Evolutionary conservation across 2,888 invertebrate species (phyloP), one percentile per base, ranked within the genome.

Genomic region (Mystacides longicornis): DNA sequence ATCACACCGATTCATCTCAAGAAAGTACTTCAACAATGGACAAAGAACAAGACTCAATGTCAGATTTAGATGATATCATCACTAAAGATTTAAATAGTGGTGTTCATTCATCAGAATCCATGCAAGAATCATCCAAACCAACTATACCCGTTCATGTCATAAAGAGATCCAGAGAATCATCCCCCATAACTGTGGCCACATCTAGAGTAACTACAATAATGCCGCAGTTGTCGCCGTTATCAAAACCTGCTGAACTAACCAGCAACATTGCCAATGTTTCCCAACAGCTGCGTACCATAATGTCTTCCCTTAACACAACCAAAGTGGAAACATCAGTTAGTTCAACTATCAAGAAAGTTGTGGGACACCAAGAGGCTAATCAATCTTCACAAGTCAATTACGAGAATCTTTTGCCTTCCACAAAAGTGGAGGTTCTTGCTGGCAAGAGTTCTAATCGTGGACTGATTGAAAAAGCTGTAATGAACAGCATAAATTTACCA

Each of bases 241-340:
- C 86, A 0, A 85, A 86, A 66, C 86, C 86, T 1, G 80, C 83
- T 1, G 86, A 87, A 66, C 69, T 86, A 49, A 85, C 85, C 14
- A 82, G 85, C 0, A 85, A 84, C 64, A 83, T 86, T 71, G 85
- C 82, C 0, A 86, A 84, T 65, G 85, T 81, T 1, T 84, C 85
- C 0, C 85, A 85, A 66, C 86, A 85, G 64, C 66, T 85, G 47
- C 72, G 85, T 31, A 81, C 81, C 3, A 75, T 86, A 49, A 73
- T 86, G 68, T 85, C 86, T 0, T 85, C 85, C 0, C 66, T 85
- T 23, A 82, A 81, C 57, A 74, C 81, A 0, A 77, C 81, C 31
- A 79, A 82, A 60, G 71, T 71, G 2, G 74, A 78, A 31, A 66
- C 73, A 45, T 74, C 78, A 62, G 71, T 73, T 16, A 68, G 71